A percentile compares a stretch with the other conserved stretches of the same genome.
phyloP scores from a whole-genome alignment of 2,888 invertebrate genomes.

The Entomobrya proxima region DNA sequence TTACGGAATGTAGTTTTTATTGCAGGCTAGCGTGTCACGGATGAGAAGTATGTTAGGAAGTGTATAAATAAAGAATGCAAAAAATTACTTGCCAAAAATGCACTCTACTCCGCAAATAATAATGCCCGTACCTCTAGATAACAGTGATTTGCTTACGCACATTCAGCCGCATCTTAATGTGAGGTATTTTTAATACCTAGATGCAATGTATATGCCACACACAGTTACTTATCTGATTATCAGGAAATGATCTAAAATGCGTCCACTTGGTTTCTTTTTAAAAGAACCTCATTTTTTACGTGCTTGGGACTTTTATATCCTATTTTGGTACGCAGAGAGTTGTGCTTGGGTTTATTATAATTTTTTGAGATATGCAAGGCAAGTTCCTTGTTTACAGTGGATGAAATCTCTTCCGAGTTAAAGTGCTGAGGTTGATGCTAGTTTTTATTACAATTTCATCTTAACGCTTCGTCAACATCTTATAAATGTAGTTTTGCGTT shows the following conservation, averaged over 20 bases:
- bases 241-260: slow-evolving; percentile 53
- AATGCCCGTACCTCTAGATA: slow-evolving; percentile 23
- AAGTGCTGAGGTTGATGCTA: not conserved
- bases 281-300: not conserved
- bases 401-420: slow-evolving; percentile 55
- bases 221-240: slow-evolving; percentile 48
- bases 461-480: slow-evolving; percentile 40
- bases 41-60: slow-evolving; percentile 48
- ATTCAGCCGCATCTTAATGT: not conserved
- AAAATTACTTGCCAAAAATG: slow-evolving; percentile 23
- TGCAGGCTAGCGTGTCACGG: slow-evolving; percentile 39
- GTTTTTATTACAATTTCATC: slow-evolving; percentile 32
- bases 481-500: not conserved
- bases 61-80: slow-evolving; percentile 18
- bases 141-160: not conserved
- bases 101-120: not conserved
- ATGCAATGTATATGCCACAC: slow-evolving; percentile 3
- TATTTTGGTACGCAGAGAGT: not conserved
- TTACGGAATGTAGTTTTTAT: slow-evolving; percentile 39
- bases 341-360: not conserved
- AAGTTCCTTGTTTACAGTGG: slow-evolving; percentile 39
- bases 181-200: not conserved
- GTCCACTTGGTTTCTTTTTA: slow-evolving; percentile 39
- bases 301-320: slow-evolving; percentile 4
- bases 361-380: not conserved